Evolutionary conservation across 2,797 vertebrate genomes (phyloP), one percentile per base, ranked within the genome.

Genomic region (Podarcis siculus): DNA sequence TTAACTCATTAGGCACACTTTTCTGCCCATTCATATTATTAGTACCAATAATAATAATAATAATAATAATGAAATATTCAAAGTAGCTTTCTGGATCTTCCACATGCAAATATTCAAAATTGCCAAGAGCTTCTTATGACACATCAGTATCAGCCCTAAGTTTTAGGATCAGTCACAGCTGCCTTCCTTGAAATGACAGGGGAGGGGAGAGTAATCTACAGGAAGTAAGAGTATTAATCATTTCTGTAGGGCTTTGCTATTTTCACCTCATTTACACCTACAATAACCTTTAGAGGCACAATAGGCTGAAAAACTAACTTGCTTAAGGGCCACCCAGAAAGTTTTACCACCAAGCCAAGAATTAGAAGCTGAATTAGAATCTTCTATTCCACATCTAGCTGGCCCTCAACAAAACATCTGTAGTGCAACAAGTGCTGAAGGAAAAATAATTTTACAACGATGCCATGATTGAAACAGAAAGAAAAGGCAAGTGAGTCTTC

Each of bases 61-160:
- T 69, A 7, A 79, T 15, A 25, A 85, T 30, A 5, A 61, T 21
- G 19, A 1, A 3, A 67, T 76, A 55, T 55, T 55, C 13, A 55
- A 55, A 55, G 49, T 55, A 55, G 49, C 12, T 66, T 77, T 88
- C 61, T 76, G 39, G 8, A 35, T 78, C 17, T 83, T 82, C 49
- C 30, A 71, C 8, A 49, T n/a, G 25, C 25, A 75, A 79, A 69
- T 30, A 35, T 9, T 64, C 39, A 79, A 87, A 81, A 3, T 30
- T 88, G 69, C 27, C 79, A 88, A 91, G 69, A 1, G 10, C 3
- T 35, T 75, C n/a, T 58, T 21, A 82, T 82, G 76, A 61, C 25
- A 23, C 58, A 84, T 67, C 27, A 88, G 67, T 75, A 69, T 81
- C 91, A 92, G 35, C 39, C 67, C 32, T 89, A 89, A 88, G 90